Evolutionary conservation across 2,797 vertebrate genomes (phyloP).

Genomic region (Channallabes apus): DNA sequence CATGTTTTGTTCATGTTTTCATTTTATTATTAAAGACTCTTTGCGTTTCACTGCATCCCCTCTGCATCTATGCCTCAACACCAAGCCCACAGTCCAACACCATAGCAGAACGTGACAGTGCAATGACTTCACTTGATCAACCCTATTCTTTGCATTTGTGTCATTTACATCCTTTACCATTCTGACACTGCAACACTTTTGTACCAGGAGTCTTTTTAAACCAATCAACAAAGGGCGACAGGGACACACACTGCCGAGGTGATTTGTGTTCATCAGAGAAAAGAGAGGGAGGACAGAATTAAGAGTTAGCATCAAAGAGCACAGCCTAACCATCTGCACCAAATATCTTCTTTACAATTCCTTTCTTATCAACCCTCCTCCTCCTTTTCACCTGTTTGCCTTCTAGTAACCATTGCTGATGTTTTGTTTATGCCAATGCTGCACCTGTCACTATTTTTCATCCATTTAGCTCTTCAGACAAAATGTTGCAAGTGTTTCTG

Average conservation of each 20-base stretch:
- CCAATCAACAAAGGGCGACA: conserved; percentile 21
- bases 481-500: not conserved
- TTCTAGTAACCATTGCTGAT: conserved; percentile 25
- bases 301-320: conserved; percentile 30
- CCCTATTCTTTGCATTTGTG: not conserved
- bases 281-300: conserved; percentile 32
- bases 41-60: no score
- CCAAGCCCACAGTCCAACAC: no score
- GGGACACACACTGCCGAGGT: conserved; percentile 31
- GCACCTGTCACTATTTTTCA: not conserved
- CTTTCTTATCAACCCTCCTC: conserved; percentile 12
- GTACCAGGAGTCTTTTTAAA: not conserved
- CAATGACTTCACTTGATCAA: not conserved
- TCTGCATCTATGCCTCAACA: no score
- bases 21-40: no score
- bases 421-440: not conserved
- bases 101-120: no score
- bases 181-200: not conserved
- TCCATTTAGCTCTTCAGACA: not conserved
- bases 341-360: conserved; percentile 27
- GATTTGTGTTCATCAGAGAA: conserved; percentile 65
- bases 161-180: not conserved
- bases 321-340: conserved; percentile 65
- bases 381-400: not conserved
- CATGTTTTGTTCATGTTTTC: no score